phyloP scores from a whole-genome alignment of 30 jellyfish, hydroid and myxozoan genomes.

The Cassiopea andromeda region DNA sequence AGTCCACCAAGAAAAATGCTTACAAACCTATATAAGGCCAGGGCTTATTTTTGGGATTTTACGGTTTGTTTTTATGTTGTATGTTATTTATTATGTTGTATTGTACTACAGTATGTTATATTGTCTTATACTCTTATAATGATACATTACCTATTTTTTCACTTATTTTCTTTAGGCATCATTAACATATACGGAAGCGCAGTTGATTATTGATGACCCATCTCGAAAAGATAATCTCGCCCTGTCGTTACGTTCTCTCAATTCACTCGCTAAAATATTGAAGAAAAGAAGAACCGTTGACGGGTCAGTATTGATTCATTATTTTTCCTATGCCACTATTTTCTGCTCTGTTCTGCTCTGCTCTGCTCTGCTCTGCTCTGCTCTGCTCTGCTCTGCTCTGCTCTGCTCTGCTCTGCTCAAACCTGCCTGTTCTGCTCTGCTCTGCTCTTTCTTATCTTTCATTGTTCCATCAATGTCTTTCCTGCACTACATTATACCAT shows the following conservation, averaged over 20 bases:
- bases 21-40: too few relatives aligned
- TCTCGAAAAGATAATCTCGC: slow-evolving; percentile 78
- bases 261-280: slow-evolving; percentile 83
- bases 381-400: too few relatives aligned
- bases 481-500: neutral
- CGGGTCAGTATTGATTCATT: slow-evolving; percentile 65
- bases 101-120: too few relatives aligned
- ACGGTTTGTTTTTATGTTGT: too few relatives aligned
- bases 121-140: neutral
- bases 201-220: slow-evolving; percentile 91
- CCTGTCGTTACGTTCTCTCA: slow-evolving; percentile 72
- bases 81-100: too few relatives aligned
- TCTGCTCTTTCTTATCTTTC: neutral
- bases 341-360: neutral
- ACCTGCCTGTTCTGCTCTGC: neutral
- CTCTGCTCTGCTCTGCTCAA: too few relatives aligned
- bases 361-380: neutral
- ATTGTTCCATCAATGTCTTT: neutral
- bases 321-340: neutral
- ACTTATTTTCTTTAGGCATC: slow-evolving; percentile 75
- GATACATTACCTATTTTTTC: neutral
- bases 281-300: slow-evolving; percentile 75
- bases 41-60: too few relatives aligned
- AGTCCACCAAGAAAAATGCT: too few relatives aligned
- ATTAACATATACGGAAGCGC: slow-evolving; percentile 99